Evolutionary conservation across 2,797 vertebrate species (phyloP).

Genomic region (Gallirallus australis): DNA sequence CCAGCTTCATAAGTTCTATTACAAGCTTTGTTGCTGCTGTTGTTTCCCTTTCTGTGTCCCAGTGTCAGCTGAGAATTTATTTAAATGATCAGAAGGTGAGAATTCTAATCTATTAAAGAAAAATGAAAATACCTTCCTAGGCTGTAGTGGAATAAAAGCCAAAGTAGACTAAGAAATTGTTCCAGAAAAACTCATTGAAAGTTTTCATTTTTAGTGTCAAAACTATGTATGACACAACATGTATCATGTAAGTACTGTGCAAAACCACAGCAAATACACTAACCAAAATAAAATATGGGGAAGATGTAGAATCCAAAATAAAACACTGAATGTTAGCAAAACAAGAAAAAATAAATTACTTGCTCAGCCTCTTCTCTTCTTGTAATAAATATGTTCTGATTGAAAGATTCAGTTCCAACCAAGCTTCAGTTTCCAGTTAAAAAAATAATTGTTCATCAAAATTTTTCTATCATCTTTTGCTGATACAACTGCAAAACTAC

Average conservation of each 20-base stretch:
- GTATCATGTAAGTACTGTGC: background rate
- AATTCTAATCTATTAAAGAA: background rate
- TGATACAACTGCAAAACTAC: background rate
- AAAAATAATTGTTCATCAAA: background rate
- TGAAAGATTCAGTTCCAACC: background rate
- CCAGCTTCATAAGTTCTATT: no score
- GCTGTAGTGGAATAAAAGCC: background rate
- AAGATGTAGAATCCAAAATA: background rate
- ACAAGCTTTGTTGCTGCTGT: no score
- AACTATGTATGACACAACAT: background rate
- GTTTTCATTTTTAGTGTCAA: background rate
- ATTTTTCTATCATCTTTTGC: background rate
- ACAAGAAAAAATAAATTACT: background rate
- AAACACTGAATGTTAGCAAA: background rate
- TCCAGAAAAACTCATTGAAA: background rate
- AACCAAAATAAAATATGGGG: background rate
- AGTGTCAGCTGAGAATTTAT: background rate
- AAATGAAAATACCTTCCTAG: background rate
- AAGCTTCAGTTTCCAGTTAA: background rate
- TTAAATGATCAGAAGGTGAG: background rate
- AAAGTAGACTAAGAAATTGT: background rate
- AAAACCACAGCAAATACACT: background rate
- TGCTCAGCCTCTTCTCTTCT: background rate
- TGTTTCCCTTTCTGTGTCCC: no score
- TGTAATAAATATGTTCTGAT: background rate